Percentiles rank a stretch among this genome's conserved stretches.
Evolutionary conservation across 2,797 vertebrate species (phyloP).

Genomic region (Lagorchestes hirsutus): DNA sequence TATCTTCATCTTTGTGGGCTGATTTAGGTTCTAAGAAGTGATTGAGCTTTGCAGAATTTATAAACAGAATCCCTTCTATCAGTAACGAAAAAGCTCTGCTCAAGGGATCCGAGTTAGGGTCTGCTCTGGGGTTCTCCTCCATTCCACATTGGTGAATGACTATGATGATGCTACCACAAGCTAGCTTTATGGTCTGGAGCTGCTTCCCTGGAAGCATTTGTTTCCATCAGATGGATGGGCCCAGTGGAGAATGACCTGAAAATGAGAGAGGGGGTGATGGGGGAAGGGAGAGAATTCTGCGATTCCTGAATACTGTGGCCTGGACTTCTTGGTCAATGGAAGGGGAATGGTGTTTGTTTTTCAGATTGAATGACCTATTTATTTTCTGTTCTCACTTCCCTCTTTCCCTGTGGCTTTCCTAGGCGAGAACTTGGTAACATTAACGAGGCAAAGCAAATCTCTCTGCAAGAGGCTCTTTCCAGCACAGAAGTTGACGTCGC

Average conservation of each 20-base stretch:
- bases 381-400: slow-evolving; percentile 50
- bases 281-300: background rate
- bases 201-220: background rate
- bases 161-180: background rate
- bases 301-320: slow-evolving; percentile 8
- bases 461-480: slow-evolving; percentile 89
- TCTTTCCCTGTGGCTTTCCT: slow-evolving; percentile 56
- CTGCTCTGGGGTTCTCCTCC: background rate
- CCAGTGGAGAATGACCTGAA: background rate
- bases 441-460: slow-evolving; percentile 89
- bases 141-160: background rate
- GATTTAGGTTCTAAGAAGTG: background rate
- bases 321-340: background rate
- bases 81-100: background rate
- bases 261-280: background rate
- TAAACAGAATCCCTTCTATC: background rate
- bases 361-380: background rate
- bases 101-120: background rate
- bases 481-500: slow-evolving; percentile 90
- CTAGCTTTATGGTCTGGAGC: background rate
- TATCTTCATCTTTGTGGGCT: background rate
- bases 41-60: background rate
- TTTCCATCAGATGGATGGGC: background rate
- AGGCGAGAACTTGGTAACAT: slow-evolving; percentile 89
- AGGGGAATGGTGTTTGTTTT: background rate